Evolutionary conservation across 2,113 vertebrate species (phyloP).

Genomic region (Sisor rabdophorus): DNA sequence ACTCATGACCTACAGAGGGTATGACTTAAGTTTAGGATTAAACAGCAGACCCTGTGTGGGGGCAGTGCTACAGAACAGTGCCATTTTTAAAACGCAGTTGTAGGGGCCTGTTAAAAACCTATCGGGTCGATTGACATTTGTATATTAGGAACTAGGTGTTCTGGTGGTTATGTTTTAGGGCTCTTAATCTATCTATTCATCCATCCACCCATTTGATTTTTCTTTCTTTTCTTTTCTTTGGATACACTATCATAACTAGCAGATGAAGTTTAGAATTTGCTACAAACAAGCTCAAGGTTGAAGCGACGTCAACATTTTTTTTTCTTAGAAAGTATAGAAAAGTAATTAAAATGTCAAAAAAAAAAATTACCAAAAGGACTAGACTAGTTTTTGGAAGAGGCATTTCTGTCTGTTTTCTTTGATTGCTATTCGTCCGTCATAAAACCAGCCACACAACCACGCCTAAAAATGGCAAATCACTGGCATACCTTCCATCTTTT

Average conservation of each 20-base stretch:
- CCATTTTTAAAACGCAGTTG: not conserved
- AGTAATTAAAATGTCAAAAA: not conserved
- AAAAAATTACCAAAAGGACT: not conserved
- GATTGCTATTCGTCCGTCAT: not conserved
- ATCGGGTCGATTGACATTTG: not conserved
- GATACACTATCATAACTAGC: not conserved
- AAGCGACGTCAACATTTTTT: not conserved
- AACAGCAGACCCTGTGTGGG: not conserved
- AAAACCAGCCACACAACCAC: not conserved
- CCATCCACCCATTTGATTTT: not conserved
- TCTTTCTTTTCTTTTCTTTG: not conserved
- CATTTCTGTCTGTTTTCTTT: not conserved
- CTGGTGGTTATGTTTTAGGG: not conserved
- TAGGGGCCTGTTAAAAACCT: not conserved
- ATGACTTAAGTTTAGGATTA: not conserved
- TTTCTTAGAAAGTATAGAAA: not conserved
- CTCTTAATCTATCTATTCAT: not conserved
- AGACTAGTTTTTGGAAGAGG: not conserved
- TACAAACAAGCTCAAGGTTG: not conserved
- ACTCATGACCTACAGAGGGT: not conserved
- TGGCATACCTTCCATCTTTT: not conserved
- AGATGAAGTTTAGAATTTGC: not conserved
- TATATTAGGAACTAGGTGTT: not conserved
- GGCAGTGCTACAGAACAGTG: not conserved
- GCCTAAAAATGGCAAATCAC: not conserved